Conservation (phyloP, 1,140 invertebrate genomes). For the Pseudomyrmex sp. region DNA sequence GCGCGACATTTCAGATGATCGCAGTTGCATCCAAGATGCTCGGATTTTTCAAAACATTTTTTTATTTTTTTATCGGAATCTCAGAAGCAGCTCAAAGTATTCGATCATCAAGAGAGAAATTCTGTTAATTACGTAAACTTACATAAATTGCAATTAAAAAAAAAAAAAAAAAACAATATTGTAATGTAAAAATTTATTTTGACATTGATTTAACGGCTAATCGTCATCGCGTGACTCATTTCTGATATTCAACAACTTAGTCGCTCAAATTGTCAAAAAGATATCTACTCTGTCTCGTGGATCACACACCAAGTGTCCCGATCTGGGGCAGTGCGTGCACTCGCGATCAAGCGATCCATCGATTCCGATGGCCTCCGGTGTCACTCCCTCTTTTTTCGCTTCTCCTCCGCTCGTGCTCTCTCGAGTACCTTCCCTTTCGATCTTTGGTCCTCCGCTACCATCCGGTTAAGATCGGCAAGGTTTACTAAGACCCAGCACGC, state of each 20-base stretch:
- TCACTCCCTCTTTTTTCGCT: conserved; percentile 48
- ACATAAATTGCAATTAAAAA: no score
- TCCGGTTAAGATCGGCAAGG: conserved; percentile 74
- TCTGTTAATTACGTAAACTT: no score
- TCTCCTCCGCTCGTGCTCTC: conserved; percentile 30
- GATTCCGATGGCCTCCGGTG: conserved; percentile 60
- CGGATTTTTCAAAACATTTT: background rate
- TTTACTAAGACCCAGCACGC: conserved; percentile 82
- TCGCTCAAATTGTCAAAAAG: conserved; percentile 2
- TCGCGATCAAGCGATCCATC: conserved; percentile 62
- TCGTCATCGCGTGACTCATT: background rate
- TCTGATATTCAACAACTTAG: background rate
- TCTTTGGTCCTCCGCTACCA: conserved; percentile 77
- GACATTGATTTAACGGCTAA: background rate
- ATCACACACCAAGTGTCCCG: conserved; percentile 64
- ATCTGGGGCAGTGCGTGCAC: conserved; percentile 69
- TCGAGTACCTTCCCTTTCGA: conserved; percentile 60
- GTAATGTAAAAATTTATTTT: background rate
- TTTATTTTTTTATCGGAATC: background rate
- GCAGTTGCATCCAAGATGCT: background rate
- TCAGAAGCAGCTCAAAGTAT: background rate
- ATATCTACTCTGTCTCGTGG: background rate
- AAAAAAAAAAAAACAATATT: no score
- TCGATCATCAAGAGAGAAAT: background rate
- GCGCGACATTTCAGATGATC: conserved; percentile 32